Evolutionary conservation across 92 coral and sea anemone genomes (phyloP).

Genomic region (Umimayanthus kanabou): DNA sequence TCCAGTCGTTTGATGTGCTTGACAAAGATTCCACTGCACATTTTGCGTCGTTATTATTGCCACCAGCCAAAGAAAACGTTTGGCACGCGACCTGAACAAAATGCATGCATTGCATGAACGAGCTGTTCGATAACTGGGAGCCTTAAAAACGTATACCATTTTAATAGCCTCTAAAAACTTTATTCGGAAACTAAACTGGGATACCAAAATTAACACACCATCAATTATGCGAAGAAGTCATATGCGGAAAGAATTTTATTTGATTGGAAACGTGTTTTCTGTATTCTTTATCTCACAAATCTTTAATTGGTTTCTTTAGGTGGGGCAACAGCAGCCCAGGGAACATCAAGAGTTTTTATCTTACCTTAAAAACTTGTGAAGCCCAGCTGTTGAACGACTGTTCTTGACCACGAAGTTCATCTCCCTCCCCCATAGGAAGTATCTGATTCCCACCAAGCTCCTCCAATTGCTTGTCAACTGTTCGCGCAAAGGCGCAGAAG

Average conservation of each 20-base stretch:
- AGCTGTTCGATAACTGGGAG: neutral
- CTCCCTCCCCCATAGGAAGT: constrained; percentile 52
- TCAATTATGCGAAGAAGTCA: too few species aligned
- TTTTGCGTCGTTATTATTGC: constrained; percentile 60
- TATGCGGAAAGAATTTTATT: too few species aligned
- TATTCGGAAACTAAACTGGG: too few species aligned
- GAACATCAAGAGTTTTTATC: too few species aligned
- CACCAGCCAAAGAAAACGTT: constrained; percentile 80
- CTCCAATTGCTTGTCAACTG: constrained; percentile 39
- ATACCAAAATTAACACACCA: too few species aligned
- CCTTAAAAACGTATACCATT: neutral
- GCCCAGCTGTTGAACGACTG: constrained; percentile 58
- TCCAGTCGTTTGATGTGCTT: constrained; percentile 86
- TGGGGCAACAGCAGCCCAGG: neutral
- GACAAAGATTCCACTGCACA: constrained; percentile 68
- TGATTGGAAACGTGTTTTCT: too few species aligned
- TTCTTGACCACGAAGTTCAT: constrained; percentile 53
- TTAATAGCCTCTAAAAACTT: neutral
- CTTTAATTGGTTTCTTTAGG: neutral
- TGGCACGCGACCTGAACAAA: constrained; percentile 78
- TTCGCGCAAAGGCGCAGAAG: constrained; percentile 52
- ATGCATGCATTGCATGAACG: neutral
- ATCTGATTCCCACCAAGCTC: constrained; percentile 56
- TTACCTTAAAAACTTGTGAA: constrained; percentile 46
- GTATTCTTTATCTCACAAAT: too few species aligned